Percentiles rank a stretch among this genome's conserved stretches.
Conservation (phyloP, 2,888 invertebrate species). For the Lymantria dispar region DNA sequence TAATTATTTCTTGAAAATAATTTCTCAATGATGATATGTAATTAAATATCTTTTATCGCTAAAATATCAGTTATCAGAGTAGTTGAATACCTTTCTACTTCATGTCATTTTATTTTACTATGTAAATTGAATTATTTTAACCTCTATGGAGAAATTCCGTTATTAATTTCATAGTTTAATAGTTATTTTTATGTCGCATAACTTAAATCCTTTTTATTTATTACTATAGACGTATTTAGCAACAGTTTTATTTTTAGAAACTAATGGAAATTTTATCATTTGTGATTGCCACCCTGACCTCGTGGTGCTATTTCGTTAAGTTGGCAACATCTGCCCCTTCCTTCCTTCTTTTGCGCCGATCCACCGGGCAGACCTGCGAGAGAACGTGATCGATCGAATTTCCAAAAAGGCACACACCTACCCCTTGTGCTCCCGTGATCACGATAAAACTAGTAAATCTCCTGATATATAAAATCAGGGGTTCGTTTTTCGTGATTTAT, state of each 20-base stretch:
- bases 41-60: no score
- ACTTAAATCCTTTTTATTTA: background rate
- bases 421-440: slow-evolving; percentile 79
- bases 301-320: slow-evolving; percentile 69
- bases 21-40: no score
- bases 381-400: slow-evolving; percentile 83
- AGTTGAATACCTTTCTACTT: no score
- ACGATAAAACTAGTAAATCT: slow-evolving; percentile 78
- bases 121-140: no score
- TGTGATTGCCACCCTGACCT: slow-evolving; percentile 62
- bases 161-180: no score
- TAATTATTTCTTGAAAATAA: background rate
- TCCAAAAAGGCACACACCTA: slow-evolving; percentile 81
- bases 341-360: slow-evolving; percentile 81
- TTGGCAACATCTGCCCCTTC: slow-evolving; percentile 77
- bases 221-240: background rate
- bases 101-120: no score
- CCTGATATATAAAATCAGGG: slow-evolving; percentile 69
- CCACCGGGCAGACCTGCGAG: slow-evolving; percentile 74
- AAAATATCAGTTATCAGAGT: no score
- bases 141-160: no score
- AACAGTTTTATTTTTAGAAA: slow-evolving; percentile 21
- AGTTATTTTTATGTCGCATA: background rate
- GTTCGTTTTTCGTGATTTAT: slow-evolving; percentile 77
- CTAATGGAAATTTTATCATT: slow-evolving; percentile 23